Evolutionary conservation across 2,797 vertebrate species (phyloP), one percentile per base, ranked within the genome.

Genomic region (Oophaga sylvatica): DNA sequence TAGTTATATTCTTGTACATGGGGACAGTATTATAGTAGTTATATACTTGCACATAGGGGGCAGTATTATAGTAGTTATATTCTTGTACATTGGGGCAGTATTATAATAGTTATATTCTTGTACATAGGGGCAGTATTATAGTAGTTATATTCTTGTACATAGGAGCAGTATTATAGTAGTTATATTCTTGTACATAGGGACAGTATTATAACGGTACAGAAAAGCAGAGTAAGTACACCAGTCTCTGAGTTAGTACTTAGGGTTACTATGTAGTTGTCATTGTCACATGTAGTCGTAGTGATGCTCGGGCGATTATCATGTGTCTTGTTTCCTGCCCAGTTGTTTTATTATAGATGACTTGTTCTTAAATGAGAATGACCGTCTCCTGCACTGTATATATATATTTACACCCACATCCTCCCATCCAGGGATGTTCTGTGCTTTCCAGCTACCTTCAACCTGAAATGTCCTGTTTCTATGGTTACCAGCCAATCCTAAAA

Each of bases 401-500:
- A 3, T 35, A 53, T 53, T 53, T 48, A 41, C 7, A 48, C 31
- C 80, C 45, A 8, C 80, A 65, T 35, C 35, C 80, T 81, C 41
- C 19, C 31, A 22, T 80, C 59, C 9, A 35, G 20, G 12, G 35
- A 80, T 22, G 35, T 63, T 59, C 41, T 63, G 26, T 15, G 20
- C 22, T 82, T 41, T 70, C 35, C 59, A 75, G 80, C 59, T 87
- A 87, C 86, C 60, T 56, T 81, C 53, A 81, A 63, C 67, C 35
- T 53, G 67, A 81, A 77, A 75, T 75, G 70, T 76, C 86, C 31
- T 57, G 80, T 87, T 87, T 78, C 86, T 81, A 78, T 87, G 86
- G 86, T 59, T 56, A 87, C 86, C 70, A 53, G 71, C 41, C 80
- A 67, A 76, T 87, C 86, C 73, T 75, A 87, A 83, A 87, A 77